These are phyloP conservation scores for Pyralis farinalis DNA, from an alignment of 2,888 invertebrate genomes.

Conservation along the genomic window DNA sequence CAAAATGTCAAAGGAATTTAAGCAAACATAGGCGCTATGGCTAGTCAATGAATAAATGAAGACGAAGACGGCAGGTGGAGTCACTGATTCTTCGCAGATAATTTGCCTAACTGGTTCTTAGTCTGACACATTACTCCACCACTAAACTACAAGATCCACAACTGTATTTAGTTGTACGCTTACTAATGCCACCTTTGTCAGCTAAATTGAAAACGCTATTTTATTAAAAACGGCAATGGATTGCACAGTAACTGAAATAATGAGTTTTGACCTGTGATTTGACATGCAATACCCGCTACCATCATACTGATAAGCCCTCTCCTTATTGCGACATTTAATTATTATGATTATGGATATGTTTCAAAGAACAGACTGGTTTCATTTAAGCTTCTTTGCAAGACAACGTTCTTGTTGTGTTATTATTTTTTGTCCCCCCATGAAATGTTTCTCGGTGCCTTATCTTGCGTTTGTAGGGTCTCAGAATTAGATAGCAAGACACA, in stretches of 20 bases:
- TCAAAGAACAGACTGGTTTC: conserved; percentile 46
- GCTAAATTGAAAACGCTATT: too few relatives aligned
- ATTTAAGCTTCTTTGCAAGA: conserved; percentile 29
- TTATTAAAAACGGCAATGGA: too few relatives aligned
- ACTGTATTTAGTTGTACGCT: conserved; percentile 7
- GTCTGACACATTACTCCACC: conserved; percentile 49
- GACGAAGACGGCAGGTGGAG: conserved; percentile 62
- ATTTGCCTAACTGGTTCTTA: conserved; percentile 74
- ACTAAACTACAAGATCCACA: conserved; percentile 16
- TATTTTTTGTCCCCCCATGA: conserved; percentile 2
- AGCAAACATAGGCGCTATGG: conserved; percentile 12
- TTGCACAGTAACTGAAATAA: too few relatives aligned
- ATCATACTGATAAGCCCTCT: conserved; percentile 52
- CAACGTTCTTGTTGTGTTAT: conserved; percentile 7
- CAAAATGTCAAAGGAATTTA: neutral
- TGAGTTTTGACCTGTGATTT: neutral
- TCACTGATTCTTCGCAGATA: conserved; percentile 68
- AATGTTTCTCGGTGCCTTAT: neutral
- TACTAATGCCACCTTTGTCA: conserved; percentile 27
- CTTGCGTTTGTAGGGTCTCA: neutral
- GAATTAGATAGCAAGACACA: conserved; percentile 4
- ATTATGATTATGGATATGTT: conserved; percentile 46
- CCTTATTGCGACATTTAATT: conserved; percentile 63
- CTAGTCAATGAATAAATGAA: conserved; percentile 44
- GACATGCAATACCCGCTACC: conserved; percentile 34